Base-by-base conservation (phyloP, 1,140 invertebrate species). In the Phocides pigmalion region DNA sequence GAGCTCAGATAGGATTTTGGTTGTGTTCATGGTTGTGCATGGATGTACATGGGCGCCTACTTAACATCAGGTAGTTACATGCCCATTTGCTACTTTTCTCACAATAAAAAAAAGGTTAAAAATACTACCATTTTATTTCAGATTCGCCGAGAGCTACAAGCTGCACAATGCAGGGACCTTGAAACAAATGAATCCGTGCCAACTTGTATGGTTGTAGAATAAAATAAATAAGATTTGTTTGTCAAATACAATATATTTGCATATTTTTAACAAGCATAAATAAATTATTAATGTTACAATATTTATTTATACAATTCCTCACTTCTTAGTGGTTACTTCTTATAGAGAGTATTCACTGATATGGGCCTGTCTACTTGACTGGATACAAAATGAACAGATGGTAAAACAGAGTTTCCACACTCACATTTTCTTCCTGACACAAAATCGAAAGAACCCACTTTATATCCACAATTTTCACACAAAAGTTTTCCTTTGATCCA, bases 81-180 rank as follows among this genome's bases (percentile, higher is more conserved):
- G n/a, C n/a, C n/a, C n/a, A n/a, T n/a, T n/a, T n/a, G n/a, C n/a
- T n/a, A n/a, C n/a, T n/a, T n/a, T n/a, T n/a, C n/a, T n/a, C n/a
- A n/a, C n/a, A n/a, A n/a, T n/a, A n/a, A n/a, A n/a, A n/a, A n/a
- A n/a, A n/a, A n/a, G n/a, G n/a, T n/a, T n/a, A n/a, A n/a, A n/a
- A n/a, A n/a, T n/a, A 19, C 1, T 56, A 42, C 4, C 35, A 22
- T 46, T 8, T 17, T 32, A 14, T 59, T 25, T 12, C 66, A 92
- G 89, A 89, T 91, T 63, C 89, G 97, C 44, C 91, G 97, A 73
- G 97, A 98, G 92, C 84, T 98, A 4, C 94, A 96, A 72, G 94
- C 95, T 78, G 96, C 97, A 0, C 95, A 94, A 79, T 97, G 96
- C 76, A 93, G 97, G 76, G 97, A 98, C 91, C 74, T 94, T 49